Evolutionary conservation across 2,113 vertebrate species (phyloP), one percentile per base, ranked within the genome.

Genomic region (Lagopus muta): DNA sequence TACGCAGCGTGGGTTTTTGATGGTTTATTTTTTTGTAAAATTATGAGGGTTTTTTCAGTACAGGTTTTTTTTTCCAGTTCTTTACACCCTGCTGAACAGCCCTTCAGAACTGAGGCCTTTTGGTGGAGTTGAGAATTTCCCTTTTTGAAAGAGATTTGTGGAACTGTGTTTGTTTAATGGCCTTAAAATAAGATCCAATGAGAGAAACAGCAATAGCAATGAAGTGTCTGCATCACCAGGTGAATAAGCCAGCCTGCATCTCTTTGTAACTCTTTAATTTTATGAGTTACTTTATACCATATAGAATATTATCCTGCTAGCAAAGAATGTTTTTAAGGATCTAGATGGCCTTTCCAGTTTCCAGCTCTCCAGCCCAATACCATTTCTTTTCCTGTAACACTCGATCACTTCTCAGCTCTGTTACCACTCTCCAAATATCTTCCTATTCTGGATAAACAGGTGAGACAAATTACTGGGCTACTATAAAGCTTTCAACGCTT

Each of bases 391-490:
- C 45, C 48, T 84, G 8, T 84, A 62, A 52, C 43, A 25, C 27
- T 78, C 42, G 60, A 57, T 89, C 60, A 82, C 65, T 62, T 93
- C 76, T 91, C 77, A 67, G 82, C 71, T 93, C 40, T 69, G 69
- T 93, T 93, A 32, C 90, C 30, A 2, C 65, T 74, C 43, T 91
- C 70, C 21, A 55, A 70, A 42, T 72, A 47, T 61, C 22, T 45
- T 81, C 89, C 85, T 34, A 61, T 67, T 82, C 74, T 74, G 80
- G 94, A 92, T 94, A 93, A 96, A 94, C 95, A 96, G 96, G 94
- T 96, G 95, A 94, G 94, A 90, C 80, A 89, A 75, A 92, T 96
- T 90, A 74, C 47, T 19, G 34, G 69, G 81, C 82, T 71, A 82
- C 75, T 62, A 11, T 62, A 87, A 94, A 72, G 30, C 90, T 88